A percentile compares a stretch with the other conserved stretches of the same genome.
Conservation (phyloP, 2,113 vertebrate species). For the Psophia crepitans region DNA sequence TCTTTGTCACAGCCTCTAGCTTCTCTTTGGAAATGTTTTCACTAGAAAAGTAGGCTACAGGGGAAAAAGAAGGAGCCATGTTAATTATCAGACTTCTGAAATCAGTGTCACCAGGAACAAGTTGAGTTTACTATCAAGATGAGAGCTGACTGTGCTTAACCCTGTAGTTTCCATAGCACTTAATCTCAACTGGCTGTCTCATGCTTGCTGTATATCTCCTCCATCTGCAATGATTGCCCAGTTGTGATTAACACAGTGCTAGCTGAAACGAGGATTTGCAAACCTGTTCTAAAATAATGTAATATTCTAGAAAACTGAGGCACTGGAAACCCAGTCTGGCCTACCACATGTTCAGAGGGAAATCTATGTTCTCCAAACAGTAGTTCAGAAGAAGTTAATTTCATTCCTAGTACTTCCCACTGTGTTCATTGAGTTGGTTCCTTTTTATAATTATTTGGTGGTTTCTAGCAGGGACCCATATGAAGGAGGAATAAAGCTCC, state of each 20-base stretch:
- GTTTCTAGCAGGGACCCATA: not conserved
- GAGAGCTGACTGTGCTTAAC: not conserved
- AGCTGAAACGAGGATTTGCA: not conserved
- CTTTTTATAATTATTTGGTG: conserved; percentile 24
- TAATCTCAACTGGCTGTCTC: not conserved
- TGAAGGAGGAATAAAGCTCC: conserved; percentile 18
- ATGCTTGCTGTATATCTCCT: not conserved
- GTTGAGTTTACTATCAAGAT: not conserved
- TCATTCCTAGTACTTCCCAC: not conserved
- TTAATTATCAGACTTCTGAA: conserved; percentile 11
- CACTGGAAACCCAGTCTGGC: not conserved
- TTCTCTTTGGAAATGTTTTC: conserved; percentile 14
- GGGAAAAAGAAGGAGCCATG: not conserved
- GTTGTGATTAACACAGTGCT: not conserved
- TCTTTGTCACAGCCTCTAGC: not conserved
- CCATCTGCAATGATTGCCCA: not conserved
- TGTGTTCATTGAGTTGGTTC: conserved; percentile 7
- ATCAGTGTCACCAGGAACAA: conserved; percentile 6
- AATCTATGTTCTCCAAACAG: not conserved
- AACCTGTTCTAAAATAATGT: not conserved
- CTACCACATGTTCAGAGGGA: not conserved
- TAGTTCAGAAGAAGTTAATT: not conserved
- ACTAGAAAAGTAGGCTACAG: conserved; percentile 22
- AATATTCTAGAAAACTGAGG: not conserved
- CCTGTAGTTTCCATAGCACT: not conserved